A percentile compares a stretch with the other conserved stretches of the same genome.
phyloP scores from a whole-genome alignment of 2,113 vertebrate genomes.

The Trematomus loennbergii region DNA sequence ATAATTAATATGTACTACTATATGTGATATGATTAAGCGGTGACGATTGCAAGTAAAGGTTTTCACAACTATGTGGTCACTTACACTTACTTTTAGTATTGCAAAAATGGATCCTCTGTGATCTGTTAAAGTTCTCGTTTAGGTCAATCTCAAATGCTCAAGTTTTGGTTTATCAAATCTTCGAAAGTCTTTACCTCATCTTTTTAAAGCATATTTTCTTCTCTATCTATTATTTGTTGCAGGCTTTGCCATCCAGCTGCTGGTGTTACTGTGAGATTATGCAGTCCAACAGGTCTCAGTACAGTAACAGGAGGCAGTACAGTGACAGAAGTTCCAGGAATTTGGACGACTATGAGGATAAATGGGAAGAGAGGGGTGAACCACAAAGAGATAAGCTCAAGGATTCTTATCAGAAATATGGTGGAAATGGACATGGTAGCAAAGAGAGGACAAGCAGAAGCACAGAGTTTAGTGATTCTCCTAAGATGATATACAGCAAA shows the following conservation, averaged over 20 bases:
- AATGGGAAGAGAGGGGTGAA: conserved; percentile 44
- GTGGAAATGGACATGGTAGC: conserved; percentile 13
- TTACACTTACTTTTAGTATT: neutral
- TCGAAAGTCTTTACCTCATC: neutral
- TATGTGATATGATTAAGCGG: neutral
- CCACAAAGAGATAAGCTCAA: neutral
- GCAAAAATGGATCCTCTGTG: neutral
- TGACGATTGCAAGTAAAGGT: neutral
- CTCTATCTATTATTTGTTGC: neutral
- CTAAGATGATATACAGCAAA: conserved; percentile 38
- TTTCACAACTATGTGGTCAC: neutral
- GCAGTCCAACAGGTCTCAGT: conserved; percentile 57
- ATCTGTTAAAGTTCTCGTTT: neutral
- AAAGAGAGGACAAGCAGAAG: conserved; percentile 26
- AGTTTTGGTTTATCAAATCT: neutral
- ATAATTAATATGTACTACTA: too few relatives aligned
- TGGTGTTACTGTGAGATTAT: conserved; percentile 44
- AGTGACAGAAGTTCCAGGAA: conserved; percentile 47
- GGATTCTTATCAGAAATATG: conserved; percentile 45
- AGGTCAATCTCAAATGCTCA: neutral
- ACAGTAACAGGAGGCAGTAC: conserved; percentile 39
- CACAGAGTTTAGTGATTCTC: conserved; percentile 44
- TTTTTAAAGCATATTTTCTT: neutral
- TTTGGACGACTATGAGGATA: conserved; percentile 37
- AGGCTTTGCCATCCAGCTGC: neutral